Evolutionary conservation across 2,113 vertebrate genomes (phyloP).

Genomic region (Dinomys branickii): DNA sequence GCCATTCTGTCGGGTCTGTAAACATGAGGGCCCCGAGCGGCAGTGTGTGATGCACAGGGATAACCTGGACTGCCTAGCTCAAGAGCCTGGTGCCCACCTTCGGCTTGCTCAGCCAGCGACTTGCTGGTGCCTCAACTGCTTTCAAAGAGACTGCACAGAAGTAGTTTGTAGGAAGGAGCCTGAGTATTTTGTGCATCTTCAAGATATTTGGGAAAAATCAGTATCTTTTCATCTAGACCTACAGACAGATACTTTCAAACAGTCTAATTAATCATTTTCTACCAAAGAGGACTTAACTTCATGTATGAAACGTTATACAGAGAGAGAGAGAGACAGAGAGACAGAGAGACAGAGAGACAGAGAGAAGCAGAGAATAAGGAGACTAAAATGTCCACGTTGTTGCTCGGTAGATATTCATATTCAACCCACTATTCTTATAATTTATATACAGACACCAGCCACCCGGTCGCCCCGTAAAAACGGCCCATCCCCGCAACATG

Average conservation of each 20-base stretch:
- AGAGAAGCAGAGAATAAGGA: neutral
- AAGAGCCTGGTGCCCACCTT: conserved; percentile 80
- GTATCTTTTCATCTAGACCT: neutral
- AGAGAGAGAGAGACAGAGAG: neutral
- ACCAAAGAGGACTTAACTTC: neutral
- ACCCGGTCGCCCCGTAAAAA: conserved; percentile 66
- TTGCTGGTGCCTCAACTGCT: neutral
- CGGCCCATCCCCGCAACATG: neutral
- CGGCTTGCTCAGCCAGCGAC: conserved; percentile 47
- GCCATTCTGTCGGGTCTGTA: conserved; percentile 90
- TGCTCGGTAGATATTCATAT: conserved; percentile 50
- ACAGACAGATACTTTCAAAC: neutral
- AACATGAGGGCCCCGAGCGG: conserved; percentile 90
- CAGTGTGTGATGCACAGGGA: conserved; percentile 82
- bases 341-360: neutral
- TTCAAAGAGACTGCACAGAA: neutral
- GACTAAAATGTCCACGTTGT: conserved; percentile 15
- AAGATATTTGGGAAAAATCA: conserved; percentile 16
- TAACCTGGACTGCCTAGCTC: conserved; percentile 77
- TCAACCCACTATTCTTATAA: conserved; percentile 44
- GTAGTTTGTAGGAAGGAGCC: fast-evolving
- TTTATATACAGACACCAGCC: conserved; percentile 70
- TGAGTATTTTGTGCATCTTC: neutral
- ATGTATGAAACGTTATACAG: neutral
- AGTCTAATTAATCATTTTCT: conserved; percentile 10